Base-by-base conservation (phyloP, 2,888 invertebrate genomes). In the Julus scanicus region DNA sequence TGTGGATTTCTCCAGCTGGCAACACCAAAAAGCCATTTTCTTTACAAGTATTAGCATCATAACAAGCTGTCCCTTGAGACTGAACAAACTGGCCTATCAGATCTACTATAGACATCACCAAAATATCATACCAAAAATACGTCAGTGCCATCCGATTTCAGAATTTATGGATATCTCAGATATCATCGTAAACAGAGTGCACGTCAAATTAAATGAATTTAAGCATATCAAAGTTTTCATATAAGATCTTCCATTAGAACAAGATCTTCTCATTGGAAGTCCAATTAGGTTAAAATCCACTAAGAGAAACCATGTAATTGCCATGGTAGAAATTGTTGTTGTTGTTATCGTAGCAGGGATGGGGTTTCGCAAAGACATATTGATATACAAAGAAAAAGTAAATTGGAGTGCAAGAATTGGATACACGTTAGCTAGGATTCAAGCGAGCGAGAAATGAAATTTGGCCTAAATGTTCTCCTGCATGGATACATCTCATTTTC, bases 371-470 rank as follows among this genome's bases (percentile, higher is more conserved):
- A 71, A 71, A 71, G 20, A 20, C 71, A 29, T n/a, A n/a, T 29
- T 71, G 71, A 71, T 29, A 71, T 29, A 71, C 6, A 71, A 71
- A 11, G 11, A 20, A 29, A 71, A 71, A 71, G 29, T 20, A 71
- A 71, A 71, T 71, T 29, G 2, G 71, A 71, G 8, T 29, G 29
- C 1, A 29, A 71, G 71, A 11, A 29, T n/a, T 29, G 71, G 71
- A 29, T 71, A 29, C 29, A 71, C 20, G 71, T 29, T 29, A 71
- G 29, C 6, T 29, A 0, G 71, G 71, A 71, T 71, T 2, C 71
- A 71, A 29, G 20, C 29, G 71, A 71, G 71, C 71, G 71, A 71
- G 71, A 71, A 71, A 71, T 71, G 71, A 71, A 71, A 71, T 71
- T 71, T 71, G 29, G 20, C 71, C 71, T 71, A 71, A 71, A 71